Base-by-base conservation (phyloP, 92 coral and sea anemone genomes). In the Umimayanthus chanpuru region DNA sequence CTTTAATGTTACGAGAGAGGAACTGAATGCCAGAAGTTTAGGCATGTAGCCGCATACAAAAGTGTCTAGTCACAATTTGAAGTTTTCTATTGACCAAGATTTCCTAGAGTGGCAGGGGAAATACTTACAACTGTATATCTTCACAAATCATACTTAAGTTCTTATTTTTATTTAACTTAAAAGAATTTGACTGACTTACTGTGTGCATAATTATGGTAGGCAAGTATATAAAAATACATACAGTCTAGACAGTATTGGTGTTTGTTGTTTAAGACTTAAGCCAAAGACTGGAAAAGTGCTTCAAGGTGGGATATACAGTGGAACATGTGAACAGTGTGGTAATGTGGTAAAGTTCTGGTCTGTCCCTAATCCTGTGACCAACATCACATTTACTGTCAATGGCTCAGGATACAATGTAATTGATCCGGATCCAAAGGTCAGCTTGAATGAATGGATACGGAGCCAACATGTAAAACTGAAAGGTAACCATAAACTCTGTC, bases 371-470 rank as follows among this genome's bases (percentile, higher is more conserved):
- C 93, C 98, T 65, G 91, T 90, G 3, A 71, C 20, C 21, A 82
- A 79, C 79, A 88, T 95, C 55, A 76, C 84, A 32, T 84, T 95
- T 44, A 74, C 88, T 75, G 91, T 95, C 6, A 95, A 95, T 94
- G 98, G 98, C 9, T 64, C 85, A 38, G 90, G 89, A 29, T 88
- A 94, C 61, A 89, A 55, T 1, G 92, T 95, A 36, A 21, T 77
- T 29, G 87, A 94, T 81, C 95, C 95, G 47, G 93, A 90, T 82
- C 92, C 97, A 26, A 64, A 58, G 41, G 93, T 90, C 90, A 92
- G 92, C 49, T 81, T 96, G 65, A 96, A 93, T 90, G 96, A 92
- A 14, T 96, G 98, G 98, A 85, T 96, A 28, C 85, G 98, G 82
- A 65, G 81, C 20, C 98, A 96, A 66, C 98, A 92, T 44, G 93